These are phyloP conservation scores for Diaprepes abbreviatus DNA, from an alignment of 2,888 invertebrate species.

Conservation along the genomic window DNA sequence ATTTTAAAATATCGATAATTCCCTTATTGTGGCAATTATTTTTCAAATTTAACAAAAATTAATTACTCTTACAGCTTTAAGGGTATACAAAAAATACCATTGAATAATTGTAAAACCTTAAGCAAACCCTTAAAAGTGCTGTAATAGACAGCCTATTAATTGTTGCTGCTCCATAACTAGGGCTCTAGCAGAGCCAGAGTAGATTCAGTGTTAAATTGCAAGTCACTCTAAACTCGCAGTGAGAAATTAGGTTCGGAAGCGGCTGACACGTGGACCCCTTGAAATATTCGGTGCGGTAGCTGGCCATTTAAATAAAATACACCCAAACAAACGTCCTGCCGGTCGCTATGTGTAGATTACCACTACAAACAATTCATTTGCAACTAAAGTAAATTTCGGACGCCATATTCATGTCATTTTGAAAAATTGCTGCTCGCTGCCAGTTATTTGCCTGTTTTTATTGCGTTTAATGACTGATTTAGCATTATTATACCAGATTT, in stretches of 20 bases:
- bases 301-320: constrained; percentile 54
- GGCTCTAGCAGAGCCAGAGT: constrained; percentile 1
- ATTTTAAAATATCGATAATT: too few relatives aligned
- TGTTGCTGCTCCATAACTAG: constrained; percentile 20
- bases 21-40: too few relatives aligned
- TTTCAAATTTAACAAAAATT: too few relatives aligned
- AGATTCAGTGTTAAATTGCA: constrained; percentile 39
- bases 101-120: too few relatives aligned
- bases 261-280: constrained; percentile 34
- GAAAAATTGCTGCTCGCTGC: constrained; percentile 54
- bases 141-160: constrained; percentile 37
- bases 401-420: constrained; percentile 56
- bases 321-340: constrained; percentile 49
- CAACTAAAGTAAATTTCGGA: constrained; percentile 58
- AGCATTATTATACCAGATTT: too few relatives aligned
- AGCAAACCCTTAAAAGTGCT: constrained; percentile 7
- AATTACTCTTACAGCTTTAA: too few relatives aligned
- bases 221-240: constrained; percentile 37
- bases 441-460: constrained; percentile 46
- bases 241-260: constrained; percentile 47
- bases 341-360: constrained; percentile 55
- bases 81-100: too few relatives aligned
- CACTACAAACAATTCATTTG: constrained; percentile 59
- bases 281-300: constrained; percentile 45
- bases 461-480: constrained; percentile 27